Percentiles rank a stretch among this genome's conserved stretches.
Conservation (phyloP, 2,797 vertebrate genomes). For the Sciurus vulgaris region DNA sequence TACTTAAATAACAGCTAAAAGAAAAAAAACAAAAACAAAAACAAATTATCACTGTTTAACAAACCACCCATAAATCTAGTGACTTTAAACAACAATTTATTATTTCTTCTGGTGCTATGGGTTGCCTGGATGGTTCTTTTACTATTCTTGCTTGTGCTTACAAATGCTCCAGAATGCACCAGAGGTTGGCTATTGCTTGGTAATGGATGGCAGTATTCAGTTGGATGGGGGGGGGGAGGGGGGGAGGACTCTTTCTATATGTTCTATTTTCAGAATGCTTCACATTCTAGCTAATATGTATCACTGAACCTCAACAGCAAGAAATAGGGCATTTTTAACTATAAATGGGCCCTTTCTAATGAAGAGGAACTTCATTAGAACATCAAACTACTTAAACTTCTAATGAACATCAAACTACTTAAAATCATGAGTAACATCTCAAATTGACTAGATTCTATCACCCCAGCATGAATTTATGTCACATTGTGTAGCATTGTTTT, state of each 20-base stretch:
- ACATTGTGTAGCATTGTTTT: not conserved
- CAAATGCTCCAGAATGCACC: accelerated
- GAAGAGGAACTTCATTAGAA: conserved; percentile 25
- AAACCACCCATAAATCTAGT: not conserved
- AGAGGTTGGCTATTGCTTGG: not conserved
- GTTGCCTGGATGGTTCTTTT: not conserved
- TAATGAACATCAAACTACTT: not conserved
- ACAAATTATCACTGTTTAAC: not conserved
- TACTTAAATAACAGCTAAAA: not conserved
- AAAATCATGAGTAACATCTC: not conserved
- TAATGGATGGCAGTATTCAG: not conserved
- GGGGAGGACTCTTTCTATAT: not conserved
- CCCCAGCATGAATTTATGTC: not conserved
- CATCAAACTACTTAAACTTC: not conserved
- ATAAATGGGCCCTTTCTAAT: not conserved
- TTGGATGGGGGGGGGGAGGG: too few relatives aligned
- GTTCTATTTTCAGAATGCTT: not conserved
- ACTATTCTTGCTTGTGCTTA: not conserved
- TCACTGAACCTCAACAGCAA: not conserved
- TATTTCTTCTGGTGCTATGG: not conserved
- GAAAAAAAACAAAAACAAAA: not conserved
- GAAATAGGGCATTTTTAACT: conserved; percentile 15
- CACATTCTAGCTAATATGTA: not conserved
- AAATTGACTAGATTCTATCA: not conserved
- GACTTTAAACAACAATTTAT: not conserved